Conservation (phyloP, 2,888 invertebrate species). For the Achlya flavicornis region DNA sequence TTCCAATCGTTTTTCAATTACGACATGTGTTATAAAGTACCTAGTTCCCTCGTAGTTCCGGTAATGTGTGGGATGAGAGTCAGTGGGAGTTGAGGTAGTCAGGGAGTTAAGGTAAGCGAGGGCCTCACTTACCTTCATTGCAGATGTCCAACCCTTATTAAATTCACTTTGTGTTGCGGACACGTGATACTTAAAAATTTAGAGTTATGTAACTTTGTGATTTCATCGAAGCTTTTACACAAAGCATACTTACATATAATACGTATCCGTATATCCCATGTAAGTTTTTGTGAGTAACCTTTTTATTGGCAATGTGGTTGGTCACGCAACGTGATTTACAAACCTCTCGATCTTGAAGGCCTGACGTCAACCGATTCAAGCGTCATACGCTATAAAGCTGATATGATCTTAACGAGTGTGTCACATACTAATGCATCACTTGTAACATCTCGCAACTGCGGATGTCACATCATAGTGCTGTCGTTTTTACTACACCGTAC, state of each 20-base stretch:
- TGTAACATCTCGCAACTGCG: background rate
- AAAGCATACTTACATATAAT: background rate
- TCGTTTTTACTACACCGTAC: background rate
- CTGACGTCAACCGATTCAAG: constrained; percentile 41
- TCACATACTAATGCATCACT: constrained; percentile 10
- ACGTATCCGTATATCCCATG: background rate
- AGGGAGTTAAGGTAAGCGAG: background rate
- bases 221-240: background rate
- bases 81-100: too few relatives aligned
- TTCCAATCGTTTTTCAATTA: too few relatives aligned
- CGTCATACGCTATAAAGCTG: constrained; percentile 31
- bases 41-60: background rate
- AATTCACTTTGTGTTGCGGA: background rate
- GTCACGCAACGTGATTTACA: constrained; percentile 42
- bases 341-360: constrained; percentile 26
- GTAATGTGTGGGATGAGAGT: background rate
- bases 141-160: background rate
- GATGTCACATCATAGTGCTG: background rate
- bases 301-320: constrained; percentile 24
- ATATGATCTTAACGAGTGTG: constrained; percentile 17
- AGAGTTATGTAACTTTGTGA: background rate
- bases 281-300: constrained; percentile 19
- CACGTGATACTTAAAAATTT: background rate
- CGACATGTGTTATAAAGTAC: background rate
- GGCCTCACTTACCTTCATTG: background rate